Base-by-base conservation (phyloP, 2,797 vertebrate species). In the Pyrocephalus nanus region DNA sequence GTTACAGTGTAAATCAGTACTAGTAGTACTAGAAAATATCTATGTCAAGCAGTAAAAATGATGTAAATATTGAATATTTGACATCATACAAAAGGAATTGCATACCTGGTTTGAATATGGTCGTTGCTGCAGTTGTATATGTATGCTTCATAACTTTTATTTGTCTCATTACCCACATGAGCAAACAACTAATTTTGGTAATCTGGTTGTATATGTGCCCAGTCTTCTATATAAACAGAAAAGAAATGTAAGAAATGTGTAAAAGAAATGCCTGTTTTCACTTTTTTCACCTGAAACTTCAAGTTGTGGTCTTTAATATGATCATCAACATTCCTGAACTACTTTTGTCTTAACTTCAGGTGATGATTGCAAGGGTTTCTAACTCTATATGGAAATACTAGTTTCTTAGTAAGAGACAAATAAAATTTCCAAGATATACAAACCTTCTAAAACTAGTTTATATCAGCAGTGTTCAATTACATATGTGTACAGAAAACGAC, bases 401-500 rank as follows among this genome's bases (percentile, higher is more conserved):
- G 7, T 53, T 83, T 88, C 17, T 51, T 65, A 23, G 9, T 30
- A 58, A 38, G 42, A 88, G 19, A 55, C 8, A 71, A 71, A 66
- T n/a, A 26, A 29, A 87, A 69, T 2, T 78, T 50, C 27, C 25
- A n/a, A 76, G 36, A 36, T 2, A 21, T 20, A n/a, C 2, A 65
- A 65, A 55, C 13, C 34, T 93, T 62, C n/a, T 43, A 65, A 76
- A 86, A 55, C 3, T 32, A 36, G n/a, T 34, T 53, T 72, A 9
- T 13, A 27, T 38, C n/a, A 40, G 15, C 23, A 64, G 3, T 43
- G 11, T 72, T 64, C 74, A 62, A n/a, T 55, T n/a, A 53, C 4
- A 17, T 25, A 29, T 20, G 5, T 18, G 11, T 26, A 43, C 0
- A 2, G 0, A 5, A 87, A 90, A 26, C 47, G 22, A 34, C 7